Conservation (phyloP, 2,113 vertebrate genomes). For the Struthidea cinerea region DNA sequence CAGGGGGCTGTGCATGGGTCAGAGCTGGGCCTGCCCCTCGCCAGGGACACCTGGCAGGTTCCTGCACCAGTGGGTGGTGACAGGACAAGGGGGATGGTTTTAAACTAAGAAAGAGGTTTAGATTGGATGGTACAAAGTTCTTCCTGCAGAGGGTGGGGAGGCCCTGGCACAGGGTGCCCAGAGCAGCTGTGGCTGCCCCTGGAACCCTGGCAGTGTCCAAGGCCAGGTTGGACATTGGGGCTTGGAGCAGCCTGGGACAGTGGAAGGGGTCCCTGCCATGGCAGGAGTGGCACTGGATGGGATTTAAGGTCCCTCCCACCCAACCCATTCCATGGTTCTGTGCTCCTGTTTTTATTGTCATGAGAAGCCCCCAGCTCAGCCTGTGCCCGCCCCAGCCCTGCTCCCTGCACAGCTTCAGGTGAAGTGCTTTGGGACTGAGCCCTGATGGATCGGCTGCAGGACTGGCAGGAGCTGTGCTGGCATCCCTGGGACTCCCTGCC, state of each 20-base stretch:
- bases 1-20: rapidly evolving
- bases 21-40: background rate
- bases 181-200: background rate
- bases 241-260: background rate
- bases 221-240: background rate
- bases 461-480: background rate
- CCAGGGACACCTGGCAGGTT: background rate
- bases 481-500: background rate
- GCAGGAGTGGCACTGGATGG: background rate
- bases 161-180: background rate
- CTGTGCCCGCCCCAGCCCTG: background rate
- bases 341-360: background rate
- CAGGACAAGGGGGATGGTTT: background rate
- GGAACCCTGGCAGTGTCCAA: background rate
- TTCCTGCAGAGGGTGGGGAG: background rate
- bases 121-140: background rate
- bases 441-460: background rate
- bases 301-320: background rate
- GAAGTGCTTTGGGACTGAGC: background rate
- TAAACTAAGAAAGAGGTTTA: background rate
- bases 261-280: background rate
- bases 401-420: background rate
- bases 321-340: background rate
- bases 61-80: background rate
- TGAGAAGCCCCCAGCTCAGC: background rate